These are phyloP conservation scores for Meandrina meandrites DNA, from an alignment of 92 coral and sea anemone species.

Conservation along the genomic window DNA sequence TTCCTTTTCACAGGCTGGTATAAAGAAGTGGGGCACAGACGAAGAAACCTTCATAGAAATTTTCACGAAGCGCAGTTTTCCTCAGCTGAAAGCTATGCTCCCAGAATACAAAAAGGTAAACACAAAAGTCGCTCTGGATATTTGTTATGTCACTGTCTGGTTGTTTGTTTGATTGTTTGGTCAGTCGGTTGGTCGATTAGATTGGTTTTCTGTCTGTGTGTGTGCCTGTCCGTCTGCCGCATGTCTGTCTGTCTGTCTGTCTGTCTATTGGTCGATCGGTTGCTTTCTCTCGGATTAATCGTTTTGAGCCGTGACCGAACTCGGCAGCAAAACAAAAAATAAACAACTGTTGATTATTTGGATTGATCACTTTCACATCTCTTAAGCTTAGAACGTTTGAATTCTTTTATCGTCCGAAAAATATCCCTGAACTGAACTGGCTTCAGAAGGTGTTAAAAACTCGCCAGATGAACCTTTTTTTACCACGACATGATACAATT, in stretches of 20 bases:
- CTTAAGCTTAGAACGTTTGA: too few species aligned
- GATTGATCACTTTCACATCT: too few species aligned
- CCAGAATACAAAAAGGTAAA: constrained; percentile 87
- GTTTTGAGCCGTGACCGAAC: not conserved
- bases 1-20: constrained; percentile 80
- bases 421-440: too few species aligned
- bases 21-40: constrained; percentile 94
- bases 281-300: not conserved
- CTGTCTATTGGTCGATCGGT: not conserved
- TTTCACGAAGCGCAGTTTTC: constrained; percentile 79
- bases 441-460: too few species aligned
- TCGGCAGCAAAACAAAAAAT: too few species aligned
- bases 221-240: too few species aligned
- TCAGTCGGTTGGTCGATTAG: not conserved
- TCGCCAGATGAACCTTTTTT: too few species aligned
- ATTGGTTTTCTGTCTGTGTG: too few species aligned
- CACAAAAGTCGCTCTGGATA: not conserved
- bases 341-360: too few species aligned
- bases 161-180: not conserved
- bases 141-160: not conserved
- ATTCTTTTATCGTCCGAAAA: too few species aligned
- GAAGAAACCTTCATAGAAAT: constrained; percentile 84
- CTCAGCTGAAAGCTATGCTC: constrained; percentile 86
- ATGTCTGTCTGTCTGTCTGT: not conserved
- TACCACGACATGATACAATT: not conserved